Conservation (phyloP, 1,140 invertebrate genomes). For the Heliconius hewitsoni region DNA sequence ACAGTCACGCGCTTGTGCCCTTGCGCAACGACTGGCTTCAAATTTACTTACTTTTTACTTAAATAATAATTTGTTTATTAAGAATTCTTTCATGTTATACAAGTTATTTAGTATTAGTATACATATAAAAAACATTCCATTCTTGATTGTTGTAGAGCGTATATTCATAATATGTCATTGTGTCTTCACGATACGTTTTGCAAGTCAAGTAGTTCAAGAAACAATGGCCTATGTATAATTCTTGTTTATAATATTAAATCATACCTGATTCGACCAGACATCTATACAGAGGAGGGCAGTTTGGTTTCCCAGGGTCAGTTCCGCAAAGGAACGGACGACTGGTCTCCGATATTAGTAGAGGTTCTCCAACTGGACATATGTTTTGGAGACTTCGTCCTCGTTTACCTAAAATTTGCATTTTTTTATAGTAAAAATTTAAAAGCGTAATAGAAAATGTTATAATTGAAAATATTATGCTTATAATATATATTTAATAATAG, state of each 20-base stretch:
- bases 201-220: slow-evolving; percentile 11
- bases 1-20: too few species aligned
- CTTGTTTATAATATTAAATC: slow-evolving; percentile 25
- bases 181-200: slow-evolving; percentile 26
- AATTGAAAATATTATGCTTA: neutral
- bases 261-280: slow-evolving; percentile 88
- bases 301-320: slow-evolving; percentile 89
- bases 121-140: neutral
- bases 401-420: slow-evolving; percentile 79
- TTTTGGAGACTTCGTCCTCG: slow-evolving; percentile 87
- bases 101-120: too few species aligned
- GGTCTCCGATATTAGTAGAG: slow-evolving; percentile 89
- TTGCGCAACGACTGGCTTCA: too few species aligned
- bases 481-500: too few species aligned
- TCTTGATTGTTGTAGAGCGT: neutral
- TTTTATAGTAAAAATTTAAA: neutral
- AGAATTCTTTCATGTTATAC: too few species aligned
- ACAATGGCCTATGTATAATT: slow-evolving; percentile 34
- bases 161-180: slow-evolving; percentile 39
- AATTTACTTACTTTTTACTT: too few species aligned
- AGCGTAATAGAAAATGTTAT: neutral
- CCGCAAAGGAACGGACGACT: slow-evolving; percentile 91
- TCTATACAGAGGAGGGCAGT: slow-evolving; percentile 89
- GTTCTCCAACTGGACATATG: slow-evolving; percentile 89
- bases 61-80: too few species aligned